phyloP scores from a whole-genome alignment of 2,888 invertebrate genomes.

The Caenorhabditis afra region DNA sequence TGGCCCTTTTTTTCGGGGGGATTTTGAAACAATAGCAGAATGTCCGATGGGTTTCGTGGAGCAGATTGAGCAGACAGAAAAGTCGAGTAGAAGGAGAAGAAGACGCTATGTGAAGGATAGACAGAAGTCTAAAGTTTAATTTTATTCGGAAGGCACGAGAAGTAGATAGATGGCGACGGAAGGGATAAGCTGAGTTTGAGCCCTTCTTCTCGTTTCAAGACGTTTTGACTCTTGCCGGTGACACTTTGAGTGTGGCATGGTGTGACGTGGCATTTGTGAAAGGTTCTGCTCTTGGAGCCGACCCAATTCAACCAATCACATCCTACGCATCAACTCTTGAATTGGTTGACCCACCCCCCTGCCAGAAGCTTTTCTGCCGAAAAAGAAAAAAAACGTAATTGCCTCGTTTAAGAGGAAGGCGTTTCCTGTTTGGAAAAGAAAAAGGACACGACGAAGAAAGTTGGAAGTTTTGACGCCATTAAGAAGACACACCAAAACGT shows the following conservation, averaged over 20 bases:
- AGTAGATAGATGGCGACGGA: not conserved
- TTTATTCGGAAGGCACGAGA: slow-evolving; percentile 33
- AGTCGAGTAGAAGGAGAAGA: slow-evolving; percentile 8
- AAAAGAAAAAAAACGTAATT: slow-evolving; percentile 38
- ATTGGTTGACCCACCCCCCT: slow-evolving; percentile 45
- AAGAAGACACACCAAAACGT: slow-evolving; percentile 25
- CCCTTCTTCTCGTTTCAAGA: slow-evolving; percentile 2
- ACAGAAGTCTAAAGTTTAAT: slow-evolving; percentile 59
- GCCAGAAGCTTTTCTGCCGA: not conserved
- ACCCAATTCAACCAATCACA: slow-evolving; percentile 4
- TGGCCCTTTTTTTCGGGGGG: slow-evolving; percentile 28
- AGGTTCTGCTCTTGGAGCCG: not conserved
- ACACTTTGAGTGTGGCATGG: slow-evolving; percentile 39
- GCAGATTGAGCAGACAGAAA: slow-evolving; percentile 6
- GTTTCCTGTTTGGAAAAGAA: slow-evolving; percentile 48
- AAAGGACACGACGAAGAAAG: slow-evolving; percentile 32
- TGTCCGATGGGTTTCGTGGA: slow-evolving; percentile 13
- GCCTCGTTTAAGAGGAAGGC: slow-evolving; percentile 42
- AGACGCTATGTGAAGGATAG: slow-evolving; percentile 28
- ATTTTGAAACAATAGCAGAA: slow-evolving; percentile 25
- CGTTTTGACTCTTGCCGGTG: slow-evolving; percentile 11
- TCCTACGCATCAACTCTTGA: slow-evolving; percentile 27
- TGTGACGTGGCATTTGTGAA: slow-evolving; percentile 36
- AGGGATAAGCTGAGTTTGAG: slow-evolving; percentile 37
- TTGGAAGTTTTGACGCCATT: slow-evolving; percentile 44